Evolutionary conservation across 1,140 invertebrate species (phyloP).

Genomic region (Acromyrmex echinatior): DNA sequence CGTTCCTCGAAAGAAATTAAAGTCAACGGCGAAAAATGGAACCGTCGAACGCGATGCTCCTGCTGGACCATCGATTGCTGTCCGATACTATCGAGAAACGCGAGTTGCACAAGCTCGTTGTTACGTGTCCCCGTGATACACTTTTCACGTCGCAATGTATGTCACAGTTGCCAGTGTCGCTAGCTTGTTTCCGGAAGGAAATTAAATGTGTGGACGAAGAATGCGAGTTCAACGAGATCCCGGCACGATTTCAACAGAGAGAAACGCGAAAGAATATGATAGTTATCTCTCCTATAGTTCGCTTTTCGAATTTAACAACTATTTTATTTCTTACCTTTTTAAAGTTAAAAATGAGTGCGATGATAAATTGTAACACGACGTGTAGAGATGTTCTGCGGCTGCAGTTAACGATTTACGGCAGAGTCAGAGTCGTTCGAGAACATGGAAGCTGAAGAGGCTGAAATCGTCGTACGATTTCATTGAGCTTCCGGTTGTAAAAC

Average conservation of each 20-base stretch:
- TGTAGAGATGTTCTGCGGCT: background rate
- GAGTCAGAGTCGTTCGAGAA: background rate
- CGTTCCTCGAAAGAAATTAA: slow-evolving; percentile 22
- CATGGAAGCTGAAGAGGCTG: background rate
- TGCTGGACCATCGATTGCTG: slow-evolving; percentile 1
- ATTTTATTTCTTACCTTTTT: slow-evolving; percentile 7
- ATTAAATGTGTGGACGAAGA: slow-evolving; percentile 38
- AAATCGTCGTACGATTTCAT: slow-evolving; percentile 54
- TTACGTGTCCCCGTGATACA: slow-evolving; percentile 35
- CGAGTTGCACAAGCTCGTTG: background rate
- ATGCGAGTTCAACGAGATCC: slow-evolving; percentile 29
- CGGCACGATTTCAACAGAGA: background rate
- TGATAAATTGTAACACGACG: background rate
- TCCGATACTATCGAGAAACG: slow-evolving; percentile 4
- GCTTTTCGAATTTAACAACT: background rate
- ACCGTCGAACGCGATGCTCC: background rate
- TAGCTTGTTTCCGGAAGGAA: slow-evolving; percentile 54
- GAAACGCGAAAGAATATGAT: background rate
- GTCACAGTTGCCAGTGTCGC: background rate
- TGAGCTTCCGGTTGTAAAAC: slow-evolving; percentile 71
- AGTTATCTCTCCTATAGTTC: background rate
- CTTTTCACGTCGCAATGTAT: slow-evolving; percentile 22
- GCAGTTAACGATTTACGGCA: background rate
- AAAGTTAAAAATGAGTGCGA: background rate
- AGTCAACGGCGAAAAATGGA: slow-evolving; percentile 23